Percentiles rank a stretch among this genome's conserved stretches.
Conservation (phyloP, 2,113 vertebrate genomes). For the Columba livia region DNA sequence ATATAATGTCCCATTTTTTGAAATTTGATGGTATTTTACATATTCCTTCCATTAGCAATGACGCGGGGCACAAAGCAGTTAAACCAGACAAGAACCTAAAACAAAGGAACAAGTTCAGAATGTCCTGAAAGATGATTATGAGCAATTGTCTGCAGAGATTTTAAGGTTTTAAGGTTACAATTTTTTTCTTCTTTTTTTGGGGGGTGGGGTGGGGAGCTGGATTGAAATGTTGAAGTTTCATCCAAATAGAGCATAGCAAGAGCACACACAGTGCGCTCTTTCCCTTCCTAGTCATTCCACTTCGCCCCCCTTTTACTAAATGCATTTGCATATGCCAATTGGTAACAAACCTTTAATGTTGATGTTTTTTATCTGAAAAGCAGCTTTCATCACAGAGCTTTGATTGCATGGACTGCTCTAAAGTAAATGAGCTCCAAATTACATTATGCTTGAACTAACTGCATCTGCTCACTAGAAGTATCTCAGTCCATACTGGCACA, state of each 20-base stretch:
- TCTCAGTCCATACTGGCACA: background rate
- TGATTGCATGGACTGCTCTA: slow-evolving; percentile 2
- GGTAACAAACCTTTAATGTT: slow-evolving; percentile 22
- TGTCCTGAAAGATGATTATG: background rate
- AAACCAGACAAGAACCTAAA: background rate
- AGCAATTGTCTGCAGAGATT: background rate
- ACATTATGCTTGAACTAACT: slow-evolving; percentile 1
- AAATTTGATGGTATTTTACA: background rate
- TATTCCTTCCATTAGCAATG: background rate
- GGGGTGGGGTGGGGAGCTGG: background rate
- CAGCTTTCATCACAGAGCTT: slow-evolving; percentile 24
- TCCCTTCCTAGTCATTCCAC: background rate
- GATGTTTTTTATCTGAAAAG: background rate
- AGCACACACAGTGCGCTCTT: background rate
- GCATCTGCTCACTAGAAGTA: background rate
- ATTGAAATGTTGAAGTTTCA: background rate
- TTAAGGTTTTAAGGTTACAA: background rate
- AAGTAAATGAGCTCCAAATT: slow-evolving; percentile 18
- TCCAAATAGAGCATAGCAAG: background rate
- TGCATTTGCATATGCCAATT: background rate
- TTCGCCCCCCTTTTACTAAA: background rate
- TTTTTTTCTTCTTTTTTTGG: background rate
- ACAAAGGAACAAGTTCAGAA: slow-evolving; percentile 22
- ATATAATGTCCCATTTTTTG: background rate
- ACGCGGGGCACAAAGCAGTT: background rate